Percentiles rank a stretch among this genome's conserved stretches.
phyloP scores from a whole-genome alignment of 2,113 vertebrate genomes.

The Albula goreensis region DNA sequence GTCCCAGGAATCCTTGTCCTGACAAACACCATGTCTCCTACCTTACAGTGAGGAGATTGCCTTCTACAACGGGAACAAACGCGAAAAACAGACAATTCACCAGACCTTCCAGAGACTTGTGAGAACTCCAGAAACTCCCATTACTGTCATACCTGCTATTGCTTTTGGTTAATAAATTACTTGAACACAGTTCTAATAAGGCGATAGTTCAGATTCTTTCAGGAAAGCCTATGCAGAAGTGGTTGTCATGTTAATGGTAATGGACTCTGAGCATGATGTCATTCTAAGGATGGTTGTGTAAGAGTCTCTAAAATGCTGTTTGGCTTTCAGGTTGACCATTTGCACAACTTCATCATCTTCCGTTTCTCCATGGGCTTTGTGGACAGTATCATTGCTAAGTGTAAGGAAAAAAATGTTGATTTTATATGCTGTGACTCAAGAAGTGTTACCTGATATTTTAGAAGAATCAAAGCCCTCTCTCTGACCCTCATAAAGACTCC shows the following conservation, averaged over 20 bases:
- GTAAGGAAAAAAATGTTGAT: conserved; percentile 75
- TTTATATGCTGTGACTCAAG: not conserved
- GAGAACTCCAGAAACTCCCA: conserved; percentile 43
- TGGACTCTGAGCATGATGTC: not conserved
- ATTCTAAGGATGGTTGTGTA: not conserved
- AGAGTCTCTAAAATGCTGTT: not conserved
- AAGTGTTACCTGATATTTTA: not conserved
- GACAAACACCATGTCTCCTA: not conserved
- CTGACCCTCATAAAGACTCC: not conserved
- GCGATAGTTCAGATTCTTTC: not conserved
- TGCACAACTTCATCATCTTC: conserved; percentile 96
- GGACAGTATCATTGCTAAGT: conserved; percentile 94
- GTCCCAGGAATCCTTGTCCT: not conserved
- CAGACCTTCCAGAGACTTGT: conserved; percentile 90
- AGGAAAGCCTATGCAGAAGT: not conserved
- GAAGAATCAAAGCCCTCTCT: not conserved
- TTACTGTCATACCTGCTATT: not conserved
- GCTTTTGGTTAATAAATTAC: not conserved
- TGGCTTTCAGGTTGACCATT: conserved; percentile 83
- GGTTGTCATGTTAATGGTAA: not conserved
- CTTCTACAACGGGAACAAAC: conserved; percentile 92
- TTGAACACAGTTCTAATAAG: not conserved
- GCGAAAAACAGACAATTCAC: conserved; percentile 92
- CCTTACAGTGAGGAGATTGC: conserved; percentile 92
- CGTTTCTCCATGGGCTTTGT: conserved; percentile 99